phyloP scores from a whole-genome alignment of 2,113 vertebrate genomes.

The Bettongia penicillata region DNA sequence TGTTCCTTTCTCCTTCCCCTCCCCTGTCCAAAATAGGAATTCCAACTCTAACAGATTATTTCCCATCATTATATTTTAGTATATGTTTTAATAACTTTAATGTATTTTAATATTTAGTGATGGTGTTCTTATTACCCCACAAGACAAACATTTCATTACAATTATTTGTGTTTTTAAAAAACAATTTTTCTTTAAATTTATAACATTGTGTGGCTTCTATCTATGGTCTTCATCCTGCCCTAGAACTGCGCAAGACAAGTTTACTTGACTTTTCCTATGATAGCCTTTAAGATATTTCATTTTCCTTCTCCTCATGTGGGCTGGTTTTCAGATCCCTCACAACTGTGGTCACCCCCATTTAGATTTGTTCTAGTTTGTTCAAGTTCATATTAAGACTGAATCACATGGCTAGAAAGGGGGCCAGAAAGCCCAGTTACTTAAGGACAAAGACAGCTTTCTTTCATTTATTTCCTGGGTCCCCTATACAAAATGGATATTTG shows the following conservation, averaged over 20 bases:
- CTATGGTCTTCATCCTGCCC: neutral
- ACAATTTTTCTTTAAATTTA: neutral
- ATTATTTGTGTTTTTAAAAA: neutral
- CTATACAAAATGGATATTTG: neutral
- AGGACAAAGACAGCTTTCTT: neutral
- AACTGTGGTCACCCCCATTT: neutral
- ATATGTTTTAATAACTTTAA: too few relatives aligned
- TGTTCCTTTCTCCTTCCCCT: neutral
- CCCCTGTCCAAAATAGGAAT: neutral
- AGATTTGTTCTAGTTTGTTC: neutral
- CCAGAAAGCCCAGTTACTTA: neutral
- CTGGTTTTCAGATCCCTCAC: neutral
- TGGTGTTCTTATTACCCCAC: neutral
- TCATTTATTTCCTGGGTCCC: neutral
- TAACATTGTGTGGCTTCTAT: neutral
- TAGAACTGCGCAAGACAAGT: neutral
- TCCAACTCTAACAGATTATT: neutral
- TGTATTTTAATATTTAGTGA: neutral
- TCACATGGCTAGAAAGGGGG: conserved; percentile 91
- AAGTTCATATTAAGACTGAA: neutral
- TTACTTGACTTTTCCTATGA: neutral
- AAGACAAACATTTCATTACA: neutral
- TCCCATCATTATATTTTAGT: neutral
- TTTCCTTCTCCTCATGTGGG: neutral
- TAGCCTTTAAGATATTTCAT: neutral